A percentile compares a stretch with the other conserved stretches of the same genome.
Evolutionary conservation across 1,140 invertebrate genomes (phyloP).

Genomic region (Stegodyphus mimosarum): DNA sequence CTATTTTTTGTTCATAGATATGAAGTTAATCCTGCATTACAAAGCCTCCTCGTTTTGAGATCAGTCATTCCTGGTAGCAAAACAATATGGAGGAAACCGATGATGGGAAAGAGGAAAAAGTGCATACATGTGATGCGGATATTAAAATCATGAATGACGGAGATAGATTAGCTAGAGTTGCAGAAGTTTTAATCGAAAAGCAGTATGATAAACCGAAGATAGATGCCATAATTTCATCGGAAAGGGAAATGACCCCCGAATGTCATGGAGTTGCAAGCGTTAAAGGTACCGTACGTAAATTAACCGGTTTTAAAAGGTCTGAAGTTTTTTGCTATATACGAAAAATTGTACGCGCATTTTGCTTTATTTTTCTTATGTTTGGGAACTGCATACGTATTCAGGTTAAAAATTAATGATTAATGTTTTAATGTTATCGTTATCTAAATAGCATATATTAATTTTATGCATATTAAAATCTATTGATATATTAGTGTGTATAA

Average conservation of each 20-base stretch:
- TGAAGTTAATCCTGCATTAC: no score
- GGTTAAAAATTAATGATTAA: no score
- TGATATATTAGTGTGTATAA: no score
- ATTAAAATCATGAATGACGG: slow-evolving; percentile 40
- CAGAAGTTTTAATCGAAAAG: slow-evolving; percentile 33
- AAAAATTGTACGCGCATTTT: no score
- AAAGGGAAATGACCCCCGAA: neutral
- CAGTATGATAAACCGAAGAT: neutral
- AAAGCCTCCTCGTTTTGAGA: neutral
- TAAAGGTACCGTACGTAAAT: neutral
- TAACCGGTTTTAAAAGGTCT: no score
- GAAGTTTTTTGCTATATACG: no score
- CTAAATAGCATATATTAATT: no score
- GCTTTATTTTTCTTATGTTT: no score
- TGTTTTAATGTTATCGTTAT: no score
- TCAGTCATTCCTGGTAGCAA: neutral
- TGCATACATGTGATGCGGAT: slow-evolving; percentile 18
- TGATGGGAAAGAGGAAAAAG: neutral
- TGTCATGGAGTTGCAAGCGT: neutral
- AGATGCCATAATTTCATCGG: neutral
- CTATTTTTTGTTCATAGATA: no score
- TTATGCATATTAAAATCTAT: no score
- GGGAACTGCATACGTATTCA: no score
- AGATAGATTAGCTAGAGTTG: slow-evolving; percentile 31
- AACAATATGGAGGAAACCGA: slow-evolving; percentile 34